These are phyloP conservation scores for Scaptodrosophila latifasciaeformis DNA, from an alignment of 2,888 invertebrate genomes.

Conservation along the genomic window DNA sequence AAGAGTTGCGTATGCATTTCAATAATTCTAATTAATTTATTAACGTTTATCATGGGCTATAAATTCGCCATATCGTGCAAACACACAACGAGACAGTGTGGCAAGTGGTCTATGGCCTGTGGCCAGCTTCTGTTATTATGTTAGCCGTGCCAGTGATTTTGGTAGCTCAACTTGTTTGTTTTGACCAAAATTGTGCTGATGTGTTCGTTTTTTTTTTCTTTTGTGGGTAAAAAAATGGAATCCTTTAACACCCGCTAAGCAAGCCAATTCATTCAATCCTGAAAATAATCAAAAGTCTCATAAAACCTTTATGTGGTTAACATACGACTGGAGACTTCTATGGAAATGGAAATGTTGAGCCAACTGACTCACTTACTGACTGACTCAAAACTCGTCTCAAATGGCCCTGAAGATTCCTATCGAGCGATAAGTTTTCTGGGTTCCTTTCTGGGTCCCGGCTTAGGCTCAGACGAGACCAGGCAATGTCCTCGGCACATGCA, in stretches of 20 bases:
- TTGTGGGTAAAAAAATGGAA: too few species aligned
- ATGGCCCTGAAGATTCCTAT: conserved; percentile 42
- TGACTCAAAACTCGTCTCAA: conserved; percentile 12
- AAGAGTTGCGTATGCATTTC: conserved; percentile 66
- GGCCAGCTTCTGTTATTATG: too few species aligned
- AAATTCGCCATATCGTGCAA: conserved; percentile 56
- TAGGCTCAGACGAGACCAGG: conserved; percentile 43
- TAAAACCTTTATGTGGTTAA: conserved; percentile 3
- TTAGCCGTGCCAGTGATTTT: too few species aligned
- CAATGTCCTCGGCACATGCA: too few species aligned
- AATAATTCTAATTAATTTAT: conserved; percentile 76
- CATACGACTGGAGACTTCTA: conserved; percentile 12
- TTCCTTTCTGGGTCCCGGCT: neutral
- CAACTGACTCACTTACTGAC: conserved; percentile 17
- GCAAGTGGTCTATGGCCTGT: too few species aligned
- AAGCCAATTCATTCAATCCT: neutral
- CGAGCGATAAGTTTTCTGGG: conserved; percentile 39
- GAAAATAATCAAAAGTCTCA: neutral
- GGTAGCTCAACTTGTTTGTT: too few species aligned
- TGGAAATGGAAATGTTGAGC: too few species aligned
- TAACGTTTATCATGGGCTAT: conserved; percentile 74
- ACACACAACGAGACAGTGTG: conserved; percentile 7
- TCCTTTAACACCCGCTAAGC: neutral
- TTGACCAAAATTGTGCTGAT: conserved; percentile 23
- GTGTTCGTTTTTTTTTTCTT: conserved; percentile 9